Percentiles rank a stretch among this genome's conserved stretches.
phyloP scores from a whole-genome alignment of 2,888 invertebrate genomes.

The Chymomyza caudatula region DNA sequence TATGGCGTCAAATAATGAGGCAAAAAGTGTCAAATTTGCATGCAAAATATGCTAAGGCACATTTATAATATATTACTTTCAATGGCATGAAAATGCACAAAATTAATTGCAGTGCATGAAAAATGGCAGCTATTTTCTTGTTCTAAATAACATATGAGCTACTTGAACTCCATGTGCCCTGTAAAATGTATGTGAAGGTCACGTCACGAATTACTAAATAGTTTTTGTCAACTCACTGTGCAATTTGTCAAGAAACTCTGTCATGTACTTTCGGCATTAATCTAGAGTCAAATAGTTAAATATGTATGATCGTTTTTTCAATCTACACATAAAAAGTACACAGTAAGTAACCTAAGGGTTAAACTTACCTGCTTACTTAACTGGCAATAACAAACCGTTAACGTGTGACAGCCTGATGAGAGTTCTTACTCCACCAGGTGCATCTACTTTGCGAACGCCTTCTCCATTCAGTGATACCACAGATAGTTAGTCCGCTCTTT shows the following conservation, averaged over 20 bases:
- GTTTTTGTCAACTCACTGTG: background rate
- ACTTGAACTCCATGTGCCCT: background rate
- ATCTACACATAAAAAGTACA: too few relatives aligned
- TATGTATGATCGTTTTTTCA: too few relatives aligned
- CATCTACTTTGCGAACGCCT: too few relatives aligned
- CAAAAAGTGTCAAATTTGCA: constrained; percentile 71
- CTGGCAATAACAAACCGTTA: too few relatives aligned
- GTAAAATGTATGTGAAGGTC: background rate
- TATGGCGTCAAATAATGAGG: constrained; percentile 69
- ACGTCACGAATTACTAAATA: background rate
- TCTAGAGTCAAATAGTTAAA: background rate
- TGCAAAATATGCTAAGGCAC: constrained; percentile 38
- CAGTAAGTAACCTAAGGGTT: too few relatives aligned
- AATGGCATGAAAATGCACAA: constrained; percentile 53
- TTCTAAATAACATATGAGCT: background rate
- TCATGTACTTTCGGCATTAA: background rate
- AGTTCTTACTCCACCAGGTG: too few relatives aligned
- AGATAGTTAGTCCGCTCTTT: too few relatives aligned
- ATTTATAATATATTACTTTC: constrained; percentile 34
- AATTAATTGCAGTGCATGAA: constrained; percentile 54
- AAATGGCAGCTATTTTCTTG: constrained; percentile 25
- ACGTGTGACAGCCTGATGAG: too few relatives aligned
- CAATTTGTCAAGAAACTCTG: background rate
- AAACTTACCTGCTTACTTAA: too few relatives aligned
- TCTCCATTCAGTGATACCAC: too few relatives aligned